Base-by-base conservation (phyloP, 2,113 vertebrate genomes). In the Dascyllus trimaculatus region DNA sequence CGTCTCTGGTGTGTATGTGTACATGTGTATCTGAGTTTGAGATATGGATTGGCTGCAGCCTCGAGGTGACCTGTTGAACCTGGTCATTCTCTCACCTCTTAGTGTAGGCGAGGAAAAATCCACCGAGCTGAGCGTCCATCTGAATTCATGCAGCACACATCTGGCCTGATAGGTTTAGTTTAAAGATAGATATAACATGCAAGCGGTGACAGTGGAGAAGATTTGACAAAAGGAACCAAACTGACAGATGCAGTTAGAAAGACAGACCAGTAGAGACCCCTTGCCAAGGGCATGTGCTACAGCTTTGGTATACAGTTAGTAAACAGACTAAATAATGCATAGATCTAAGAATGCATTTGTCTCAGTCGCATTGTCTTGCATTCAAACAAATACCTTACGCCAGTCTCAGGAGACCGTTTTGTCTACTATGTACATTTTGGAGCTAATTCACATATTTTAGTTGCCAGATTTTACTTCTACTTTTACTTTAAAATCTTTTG, bases 301-400 rank as follows among this genome's bases (percentile, higher is more conserved):
- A 58, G 53, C 67, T 69, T 61, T 56, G n/a, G 35, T 78, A 60
- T 32, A 71, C 51, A 62, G 17, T 51, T 22, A 35, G 85, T 78
- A 88, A 89, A 91, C 79, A 90, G 0, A 8, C 69, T 90, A 64
- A 92, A 91, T 93, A 85, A 88, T 91, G 82, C 74, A 93, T 26
- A 52, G n/a, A 43, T 80, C 80, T 85, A 79, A 84, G 84, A 80
- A 82, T 69, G 84, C 75, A 49, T 85, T 58, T 19, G 61, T 87
- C 78, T 88, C 54, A 14, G 76, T 78, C 32, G 29, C 14, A 46
- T 52, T 40, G 25, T 78, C 63, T 59, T 32, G 26, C 49, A 19
- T 48, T 54, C 45, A 38, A 38, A 60, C 21, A 43, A 15, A 52
- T 17, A 0, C 21, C 26, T 60, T 29, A 29, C 40, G 38, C 29